Evolutionary conservation across 2,888 invertebrate genomes (phyloP), one percentile per base, ranked within the genome.

Genomic region (Cantharis lateralis): DNA sequence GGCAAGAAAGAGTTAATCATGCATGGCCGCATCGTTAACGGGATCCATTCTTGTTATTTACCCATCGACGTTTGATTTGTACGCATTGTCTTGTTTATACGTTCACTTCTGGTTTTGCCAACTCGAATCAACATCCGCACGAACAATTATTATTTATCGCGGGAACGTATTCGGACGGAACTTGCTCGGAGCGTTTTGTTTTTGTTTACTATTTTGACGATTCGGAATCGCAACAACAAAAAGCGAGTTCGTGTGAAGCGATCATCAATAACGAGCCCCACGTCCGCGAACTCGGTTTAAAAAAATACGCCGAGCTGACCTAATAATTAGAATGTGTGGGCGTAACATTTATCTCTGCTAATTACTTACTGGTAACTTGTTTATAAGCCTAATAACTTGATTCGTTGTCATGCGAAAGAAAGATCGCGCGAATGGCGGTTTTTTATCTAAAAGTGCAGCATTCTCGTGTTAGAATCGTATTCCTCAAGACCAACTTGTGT

Each of bases 11-110:
- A 77, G 79, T 77, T 77, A 77, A 79, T 79, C 79, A 77, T 79
- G 79, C 79, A 79, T 77, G 79, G 77, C 77, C 62, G 78, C 72
- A 74, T 74, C 74, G 63, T 66, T 79, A 79, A 79, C 79, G 79
- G 79, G 75, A 79, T 66, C 26, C 70, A 75, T 73, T 77, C 77
- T 79, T 75, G 75, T 76, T 78, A 78, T 78, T 76, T 76, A 74
- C 73, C 71, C 71, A 76, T 78, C 75, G 69, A 70, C 32, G 62
- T 72, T 76, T 76, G 76, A 78, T 78, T 76, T 78, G 78, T 72
- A 75, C 75, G 70, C 72, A 77, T 74, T 77, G 72, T 69, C 74
- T 75, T 72, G 71, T 77, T 77, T 77, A 74, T 77, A 71, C 48
- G 71, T 32, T 69, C 68, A 68, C 66, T 20, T 77, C 71, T 61